Percentiles rank a stretch among this genome's conserved stretches.
These are phyloP conservation scores for Enteromius mattozi DNA, from an alignment of 2,797 vertebrate species.

Conservation along the genomic window DNA sequence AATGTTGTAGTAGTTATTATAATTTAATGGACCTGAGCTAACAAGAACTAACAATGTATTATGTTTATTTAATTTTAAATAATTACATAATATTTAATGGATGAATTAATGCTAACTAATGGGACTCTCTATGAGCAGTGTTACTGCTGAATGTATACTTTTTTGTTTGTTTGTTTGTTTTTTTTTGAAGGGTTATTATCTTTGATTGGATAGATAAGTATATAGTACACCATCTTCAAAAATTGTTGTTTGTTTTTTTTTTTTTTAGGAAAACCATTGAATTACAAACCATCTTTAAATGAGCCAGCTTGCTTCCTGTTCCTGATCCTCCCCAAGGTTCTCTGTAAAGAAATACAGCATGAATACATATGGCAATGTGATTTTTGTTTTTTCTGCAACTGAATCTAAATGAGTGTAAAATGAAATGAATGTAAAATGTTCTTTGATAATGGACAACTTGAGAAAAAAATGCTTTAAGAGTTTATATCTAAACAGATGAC, in stretches of 20 bases:
- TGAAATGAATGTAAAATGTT: no score
- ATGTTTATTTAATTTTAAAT: background rate
- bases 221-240: background rate
- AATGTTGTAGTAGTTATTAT: background rate
- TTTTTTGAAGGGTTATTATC: no score
- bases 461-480: background rate
- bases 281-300: constrained; percentile 92
- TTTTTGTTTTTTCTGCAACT: background rate
- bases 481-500: background rate
- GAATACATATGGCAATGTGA: constrained; percentile 34
- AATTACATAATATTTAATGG: background rate
- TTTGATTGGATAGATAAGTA: background rate
- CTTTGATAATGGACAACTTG: background rate
- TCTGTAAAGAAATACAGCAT: constrained; percentile 74
- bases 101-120: background rate
- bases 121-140: background rate
- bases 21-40: background rate
- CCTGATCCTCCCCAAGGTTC: constrained; percentile 83
- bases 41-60: background rate
- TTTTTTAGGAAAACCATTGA: background rate
- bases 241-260: no score
- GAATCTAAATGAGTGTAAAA: no score
- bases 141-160: background rate
- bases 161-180: no score
- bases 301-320: constrained; percentile 85